These are phyloP conservation scores for Noctua comes DNA, from an alignment of 2,888 invertebrate species.

Conservation along the genomic window DNA sequence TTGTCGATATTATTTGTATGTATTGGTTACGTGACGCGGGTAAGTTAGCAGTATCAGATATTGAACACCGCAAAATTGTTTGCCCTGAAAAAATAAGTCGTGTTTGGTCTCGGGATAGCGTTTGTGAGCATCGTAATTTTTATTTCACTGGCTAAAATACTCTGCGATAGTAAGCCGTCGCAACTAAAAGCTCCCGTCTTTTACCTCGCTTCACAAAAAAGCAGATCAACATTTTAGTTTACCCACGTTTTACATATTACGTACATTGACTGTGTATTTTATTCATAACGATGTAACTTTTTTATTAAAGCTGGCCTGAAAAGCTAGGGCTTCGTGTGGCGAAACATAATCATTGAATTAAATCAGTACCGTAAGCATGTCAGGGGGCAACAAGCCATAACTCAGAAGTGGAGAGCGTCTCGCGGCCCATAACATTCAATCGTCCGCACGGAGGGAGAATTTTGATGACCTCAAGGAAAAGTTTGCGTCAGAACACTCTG, in stretches of 20 bases:
- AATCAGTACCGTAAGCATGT: constrained; percentile 84
- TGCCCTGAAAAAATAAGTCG: constrained; percentile 63
- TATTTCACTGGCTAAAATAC: constrained; percentile 50
- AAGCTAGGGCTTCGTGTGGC: constrained; percentile 54
- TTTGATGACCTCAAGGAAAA: constrained; percentile 89
- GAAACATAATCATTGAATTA: constrained; percentile 81
- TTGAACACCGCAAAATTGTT: constrained; percentile 67
- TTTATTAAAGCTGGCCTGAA: constrained; percentile 57
- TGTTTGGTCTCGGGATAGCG: constrained; percentile 45
- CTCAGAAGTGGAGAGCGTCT: constrained; percentile 86
- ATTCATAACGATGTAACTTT: constrained; percentile 60
- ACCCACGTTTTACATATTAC: constrained; percentile 51
- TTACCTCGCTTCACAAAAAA: constrained; percentile 32
- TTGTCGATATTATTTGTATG: constrained; percentile 67
- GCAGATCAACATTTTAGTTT: constrained; percentile 45
- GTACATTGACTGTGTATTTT: constrained; percentile 50
- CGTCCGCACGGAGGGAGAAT: constrained; percentile 88
- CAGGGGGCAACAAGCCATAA: constrained; percentile 84
- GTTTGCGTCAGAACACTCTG: constrained; percentile 86
- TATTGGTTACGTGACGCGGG: constrained; percentile 70
- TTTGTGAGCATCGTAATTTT: constrained; percentile 49
- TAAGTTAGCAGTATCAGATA: constrained; percentile 64
- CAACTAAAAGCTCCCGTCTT: constrained; percentile 29
- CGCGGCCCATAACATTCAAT: constrained; percentile 89
- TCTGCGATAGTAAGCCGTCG: constrained; percentile 28